Conservation (phyloP, 2,888 invertebrate species). For the Mamestra brassicae region DNA sequence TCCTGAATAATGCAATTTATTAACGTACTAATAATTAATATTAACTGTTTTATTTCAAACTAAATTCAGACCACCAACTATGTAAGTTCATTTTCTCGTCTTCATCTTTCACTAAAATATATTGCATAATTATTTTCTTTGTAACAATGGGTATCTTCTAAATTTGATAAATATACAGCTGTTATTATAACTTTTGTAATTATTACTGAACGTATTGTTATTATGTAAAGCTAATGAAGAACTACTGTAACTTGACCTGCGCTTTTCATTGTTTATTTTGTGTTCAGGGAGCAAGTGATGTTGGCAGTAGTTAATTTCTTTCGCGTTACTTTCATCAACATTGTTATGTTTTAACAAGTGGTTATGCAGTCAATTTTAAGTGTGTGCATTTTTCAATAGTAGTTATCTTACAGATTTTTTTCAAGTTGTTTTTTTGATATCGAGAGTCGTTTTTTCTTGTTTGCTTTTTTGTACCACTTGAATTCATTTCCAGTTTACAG, state of each 20-base stretch:
- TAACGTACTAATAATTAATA: background rate
- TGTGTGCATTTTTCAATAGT: background rate
- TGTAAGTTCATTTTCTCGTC: background rate
- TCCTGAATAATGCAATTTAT: background rate
- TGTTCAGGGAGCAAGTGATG: background rate
- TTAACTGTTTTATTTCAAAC: background rate
- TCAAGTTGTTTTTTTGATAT: background rate
- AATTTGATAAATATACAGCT: slow-evolving; percentile 31
- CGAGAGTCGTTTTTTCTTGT: fast-evolving
- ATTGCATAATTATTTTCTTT: slow-evolving; percentile 38
- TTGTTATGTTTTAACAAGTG: slow-evolving; percentile 7
- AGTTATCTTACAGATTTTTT: background rate
- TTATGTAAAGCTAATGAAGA: slow-evolving; percentile 17
- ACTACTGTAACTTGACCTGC: slow-evolving; percentile 19
- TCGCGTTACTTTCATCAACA: slow-evolving; percentile 23
- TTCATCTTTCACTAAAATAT: slow-evolving; percentile 6
- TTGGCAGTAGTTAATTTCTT: background rate
- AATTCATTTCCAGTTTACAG: background rate
- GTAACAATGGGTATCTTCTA: slow-evolving; percentile 39
- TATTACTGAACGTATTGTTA: slow-evolving; percentile 29
- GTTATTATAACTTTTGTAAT: slow-evolving; percentile 39
- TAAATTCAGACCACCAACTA: slow-evolving; percentile 15
- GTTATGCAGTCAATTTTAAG: slow-evolving; percentile 5
- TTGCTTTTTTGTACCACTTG: background rate
- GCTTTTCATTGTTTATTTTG: background rate